phyloP scores from a whole-genome alignment of 2,797 vertebrate genomes.

The Crocidura indochinensis region DNA sequence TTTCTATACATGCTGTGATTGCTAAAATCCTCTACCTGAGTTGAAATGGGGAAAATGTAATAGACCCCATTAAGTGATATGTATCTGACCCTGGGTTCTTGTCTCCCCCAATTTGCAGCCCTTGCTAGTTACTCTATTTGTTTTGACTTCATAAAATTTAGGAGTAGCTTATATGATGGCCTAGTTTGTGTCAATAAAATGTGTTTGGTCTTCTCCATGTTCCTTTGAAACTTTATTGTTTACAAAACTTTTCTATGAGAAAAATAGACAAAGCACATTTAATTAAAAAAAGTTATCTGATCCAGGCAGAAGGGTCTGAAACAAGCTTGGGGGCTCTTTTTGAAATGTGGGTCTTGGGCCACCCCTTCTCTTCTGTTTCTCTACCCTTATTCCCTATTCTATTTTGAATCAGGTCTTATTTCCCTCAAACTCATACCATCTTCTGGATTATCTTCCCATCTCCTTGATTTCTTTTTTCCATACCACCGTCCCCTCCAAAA shows the following conservation, averaged over 20 bases:
- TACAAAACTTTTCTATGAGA: slow-evolving; percentile 86
- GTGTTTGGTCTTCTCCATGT: slow-evolving; percentile 73
- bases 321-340: slow-evolving; percentile 34
- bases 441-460: too few relatives aligned
- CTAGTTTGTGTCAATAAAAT: slow-evolving; percentile 84
- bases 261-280: slow-evolving; percentile 87
- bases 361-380: slow-evolving; percentile 54
- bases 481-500: too few relatives aligned
- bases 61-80: slow-evolving; percentile 84
- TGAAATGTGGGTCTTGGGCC: neutral
- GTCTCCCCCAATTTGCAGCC: slow-evolving; percentile 75
- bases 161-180: slow-evolving; percentile 78
- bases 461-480: too few relatives aligned
- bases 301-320: slow-evolving; percentile 81
- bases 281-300: slow-evolving; percentile 76
- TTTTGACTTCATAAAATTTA: slow-evolving; percentile 81
- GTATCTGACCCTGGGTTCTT: slow-evolving; percentile 77
- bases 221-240: slow-evolving; percentile 89
- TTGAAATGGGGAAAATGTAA: slow-evolving; percentile 90
- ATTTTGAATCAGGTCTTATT: neutral
- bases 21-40: slow-evolving; percentile 92
- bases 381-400: neutral
- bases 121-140: slow-evolving; percentile 76
- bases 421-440: too few relatives aligned
- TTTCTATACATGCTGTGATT: slow-evolving; percentile 85